A percentile compares a stretch with the other conserved stretches of the same genome.
These are phyloP conservation scores for Pecten maximus DNA, from an alignment of 2,888 invertebrate species.

Conservation along the genomic window DNA sequence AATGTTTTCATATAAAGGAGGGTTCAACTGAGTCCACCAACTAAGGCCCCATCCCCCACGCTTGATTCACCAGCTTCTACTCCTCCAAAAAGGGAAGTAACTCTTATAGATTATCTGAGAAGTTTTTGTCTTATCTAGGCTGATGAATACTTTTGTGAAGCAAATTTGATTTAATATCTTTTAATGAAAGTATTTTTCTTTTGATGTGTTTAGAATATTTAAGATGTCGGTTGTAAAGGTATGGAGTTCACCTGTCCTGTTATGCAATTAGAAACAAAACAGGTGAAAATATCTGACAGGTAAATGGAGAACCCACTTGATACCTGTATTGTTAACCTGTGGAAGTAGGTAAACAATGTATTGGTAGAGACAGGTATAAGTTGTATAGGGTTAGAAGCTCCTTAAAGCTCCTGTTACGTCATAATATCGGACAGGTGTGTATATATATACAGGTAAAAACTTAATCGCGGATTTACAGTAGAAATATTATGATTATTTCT, in stretches of 20 bases:
- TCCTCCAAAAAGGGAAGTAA: not conserved
- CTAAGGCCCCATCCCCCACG: no score
- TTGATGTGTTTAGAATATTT: not conserved
- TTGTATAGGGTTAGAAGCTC: not conserved
- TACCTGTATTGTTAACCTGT: not conserved
- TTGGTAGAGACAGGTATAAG: not conserved
- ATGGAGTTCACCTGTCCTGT: not conserved
- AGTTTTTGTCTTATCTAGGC: no score
- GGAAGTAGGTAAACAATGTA: not conserved
- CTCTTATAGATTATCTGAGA: not conserved
- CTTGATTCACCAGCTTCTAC: no score
- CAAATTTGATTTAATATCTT: no score
- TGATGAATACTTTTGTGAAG: no score
- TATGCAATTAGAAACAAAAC: not conserved
- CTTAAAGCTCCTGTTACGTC: not conserved
- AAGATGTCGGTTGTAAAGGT: not conserved
- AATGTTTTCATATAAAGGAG: no score
- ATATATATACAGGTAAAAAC: not conserved
- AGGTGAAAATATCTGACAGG: conserved; percentile 16
- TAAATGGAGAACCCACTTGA: not conserved
- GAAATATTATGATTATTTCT: not conserved
- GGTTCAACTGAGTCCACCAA: no score
- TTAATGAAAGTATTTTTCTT: no score
- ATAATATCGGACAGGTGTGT: conserved; percentile 23
- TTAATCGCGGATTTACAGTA: not conserved